Conservation (phyloP, 2,888 invertebrate genomes). For the Campoplex nolae region DNA sequence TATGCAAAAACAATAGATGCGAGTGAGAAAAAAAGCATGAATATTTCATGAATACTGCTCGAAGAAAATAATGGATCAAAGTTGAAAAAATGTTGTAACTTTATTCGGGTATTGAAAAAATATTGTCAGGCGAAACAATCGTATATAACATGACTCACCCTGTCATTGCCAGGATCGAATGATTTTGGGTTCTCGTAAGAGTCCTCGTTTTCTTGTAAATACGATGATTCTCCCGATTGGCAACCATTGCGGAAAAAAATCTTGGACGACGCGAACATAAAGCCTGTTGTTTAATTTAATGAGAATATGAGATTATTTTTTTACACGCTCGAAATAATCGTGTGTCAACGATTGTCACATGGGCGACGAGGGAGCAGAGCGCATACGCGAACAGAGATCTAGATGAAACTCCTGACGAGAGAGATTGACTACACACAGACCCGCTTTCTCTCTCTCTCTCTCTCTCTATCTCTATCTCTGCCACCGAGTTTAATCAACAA, state of each 20-base stretch:
- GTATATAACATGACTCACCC: conserved; percentile 24
- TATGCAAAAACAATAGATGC: not conserved
- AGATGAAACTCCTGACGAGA: conserved; percentile 46
- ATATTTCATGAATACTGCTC: no score
- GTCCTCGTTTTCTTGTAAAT: conserved; percentile 24
- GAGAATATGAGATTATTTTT: not conserved
- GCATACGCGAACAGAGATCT: conserved; percentile 38
- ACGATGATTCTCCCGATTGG: conserved; percentile 41
- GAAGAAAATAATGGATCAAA: no score
- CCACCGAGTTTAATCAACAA: conserved; percentile 10
- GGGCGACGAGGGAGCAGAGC: conserved; percentile 26
- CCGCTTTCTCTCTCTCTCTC: conserved; percentile 40
- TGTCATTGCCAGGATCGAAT: conserved; percentile 38
- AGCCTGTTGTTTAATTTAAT: not conserved
- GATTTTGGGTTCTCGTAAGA: conserved; percentile 28
- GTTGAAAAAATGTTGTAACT: no score
- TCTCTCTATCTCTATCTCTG: conserved; percentile 29
- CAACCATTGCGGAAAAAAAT: conserved; percentile 2
- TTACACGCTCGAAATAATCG: conserved; percentile 14
- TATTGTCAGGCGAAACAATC: not conserved
- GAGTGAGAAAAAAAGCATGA: not conserved
- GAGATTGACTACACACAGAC: conserved; percentile 44
- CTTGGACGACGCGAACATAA: not conserved
- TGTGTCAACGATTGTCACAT: not conserved
- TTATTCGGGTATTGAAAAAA: no score